Percentiles rank a stretch among this genome's conserved stretches.
These are phyloP conservation scores for Apomyelois bistriatella DNA, from an alignment of 2,888 invertebrate species.

Conservation along the genomic window DNA sequence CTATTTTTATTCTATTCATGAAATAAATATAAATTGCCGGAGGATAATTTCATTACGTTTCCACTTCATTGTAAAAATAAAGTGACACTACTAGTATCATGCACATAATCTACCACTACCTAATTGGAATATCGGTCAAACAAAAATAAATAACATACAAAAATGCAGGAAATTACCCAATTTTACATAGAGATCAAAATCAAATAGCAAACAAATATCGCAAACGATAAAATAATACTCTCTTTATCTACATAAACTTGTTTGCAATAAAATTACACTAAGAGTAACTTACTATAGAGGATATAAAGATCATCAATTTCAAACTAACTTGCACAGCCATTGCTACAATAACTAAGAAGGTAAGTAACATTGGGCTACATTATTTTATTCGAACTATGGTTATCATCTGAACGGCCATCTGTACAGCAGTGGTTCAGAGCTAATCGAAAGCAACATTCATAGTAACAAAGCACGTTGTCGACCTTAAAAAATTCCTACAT, in stretches of 20 bases:
- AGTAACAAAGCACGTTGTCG: too few species aligned
- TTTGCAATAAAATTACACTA: not conserved
- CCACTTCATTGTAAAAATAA: not conserved
- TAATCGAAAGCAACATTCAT: too few species aligned
- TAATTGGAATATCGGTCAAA: constrained; percentile 3
- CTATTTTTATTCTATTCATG: too few species aligned
- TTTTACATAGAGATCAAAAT: constrained; percentile 13
- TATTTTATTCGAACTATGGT: constrained; percentile 11
- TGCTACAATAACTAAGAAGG: constrained; percentile 35
- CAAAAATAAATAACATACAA: constrained; percentile 3
- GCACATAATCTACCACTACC: not conserved
- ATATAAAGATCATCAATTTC: not conserved
- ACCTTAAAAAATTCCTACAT: too few species aligned
- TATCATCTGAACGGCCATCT: not conserved
- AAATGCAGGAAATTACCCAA: constrained; percentile 12
- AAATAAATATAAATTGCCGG: too few species aligned
- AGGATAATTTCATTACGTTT: too few species aligned
- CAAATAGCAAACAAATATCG: constrained; percentile 4
- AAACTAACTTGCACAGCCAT: constrained; percentile 38
- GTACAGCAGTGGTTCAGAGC: too few species aligned
- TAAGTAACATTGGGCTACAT: constrained; percentile 46
- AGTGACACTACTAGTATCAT: not conserved
- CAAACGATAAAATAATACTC: not conserved
- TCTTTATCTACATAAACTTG: too few species aligned
- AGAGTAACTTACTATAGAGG: not conserved